phyloP scores from a whole-genome alignment of 2,113 vertebrate species.

The Myotis brandtii region DNA sequence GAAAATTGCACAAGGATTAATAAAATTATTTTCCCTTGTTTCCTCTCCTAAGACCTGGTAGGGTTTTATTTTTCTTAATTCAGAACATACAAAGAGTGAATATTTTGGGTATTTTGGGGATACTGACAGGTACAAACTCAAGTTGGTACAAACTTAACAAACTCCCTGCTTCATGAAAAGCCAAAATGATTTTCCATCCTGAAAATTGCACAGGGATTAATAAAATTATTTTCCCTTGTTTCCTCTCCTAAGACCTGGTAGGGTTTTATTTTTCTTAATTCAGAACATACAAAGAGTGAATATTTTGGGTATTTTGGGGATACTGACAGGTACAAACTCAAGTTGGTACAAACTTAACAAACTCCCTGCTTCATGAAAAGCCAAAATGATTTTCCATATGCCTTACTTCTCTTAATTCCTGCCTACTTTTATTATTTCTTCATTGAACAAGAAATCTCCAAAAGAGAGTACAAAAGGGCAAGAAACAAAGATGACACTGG shows the following conservation, averaged over 20 bases:
- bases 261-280: conserved; percentile 41
- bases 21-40: neutral
- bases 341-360: neutral
- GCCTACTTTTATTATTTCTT: neutral
- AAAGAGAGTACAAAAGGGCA: neutral
- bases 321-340: conserved; percentile 23
- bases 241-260: neutral
- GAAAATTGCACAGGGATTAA: neutral
- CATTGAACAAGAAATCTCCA: neutral
- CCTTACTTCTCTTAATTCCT: neutral
- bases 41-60: neutral
- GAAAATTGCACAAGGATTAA: neutral
- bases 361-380: neutral
- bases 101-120: neutral
- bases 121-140: conserved; percentile 23
- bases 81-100: neutral
- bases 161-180: neutral
- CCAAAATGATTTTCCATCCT: neutral
- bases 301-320: neutral
- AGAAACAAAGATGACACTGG: neutral
- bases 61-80: conserved; percentile 41
- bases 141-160: neutral
- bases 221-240: neutral
- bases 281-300: neutral
- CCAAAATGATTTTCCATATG: neutral